These are phyloP conservation scores for Antheraea mylitta DNA, from an alignment of 1,140 invertebrate species.

Conservation along the genomic window DNA sequence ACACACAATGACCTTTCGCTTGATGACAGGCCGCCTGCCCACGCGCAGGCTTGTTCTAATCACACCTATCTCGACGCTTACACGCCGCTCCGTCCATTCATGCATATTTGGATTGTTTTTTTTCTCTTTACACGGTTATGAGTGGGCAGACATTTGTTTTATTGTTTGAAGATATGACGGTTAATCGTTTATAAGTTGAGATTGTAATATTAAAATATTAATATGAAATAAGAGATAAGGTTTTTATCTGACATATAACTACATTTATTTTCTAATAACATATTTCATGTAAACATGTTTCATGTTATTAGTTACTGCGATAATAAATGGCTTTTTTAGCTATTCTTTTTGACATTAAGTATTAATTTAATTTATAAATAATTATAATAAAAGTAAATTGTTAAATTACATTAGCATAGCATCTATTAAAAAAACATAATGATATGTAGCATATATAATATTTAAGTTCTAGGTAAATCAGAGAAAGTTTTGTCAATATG, in stretches of 20 bases:
- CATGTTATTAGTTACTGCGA: too few relatives aligned
- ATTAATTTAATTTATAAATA: too few relatives aligned
- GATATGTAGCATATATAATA: too few relatives aligned
- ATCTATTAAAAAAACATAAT: too few relatives aligned
- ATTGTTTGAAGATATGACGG: constrained; percentile 30
- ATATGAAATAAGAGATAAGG: neutral
- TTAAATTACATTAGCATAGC: too few relatives aligned
- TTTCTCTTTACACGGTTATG: constrained; percentile 32
- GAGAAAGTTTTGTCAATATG: too few relatives aligned
- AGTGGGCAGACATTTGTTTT: constrained; percentile 58
- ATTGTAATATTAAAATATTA: constrained; percentile 14
- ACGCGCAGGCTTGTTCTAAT: constrained; percentile 67
- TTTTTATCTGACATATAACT: neutral
- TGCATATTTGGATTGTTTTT: constrained; percentile 59
- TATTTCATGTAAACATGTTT: too few relatives aligned
- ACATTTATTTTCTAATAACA: too few relatives aligned
- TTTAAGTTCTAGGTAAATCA: too few relatives aligned
- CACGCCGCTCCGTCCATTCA: constrained; percentile 48
- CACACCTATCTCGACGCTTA: constrained; percentile 51
- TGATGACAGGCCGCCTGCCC: constrained; percentile 65
- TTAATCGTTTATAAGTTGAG: constrained; percentile 35
- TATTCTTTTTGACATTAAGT: too few relatives aligned
- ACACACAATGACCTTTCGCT: constrained; percentile 64
- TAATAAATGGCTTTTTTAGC: too few relatives aligned
- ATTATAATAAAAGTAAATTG: too few relatives aligned